These are phyloP conservation scores for Mya arenaria DNA, from an alignment of 1,140 invertebrate genomes.

Conservation along the genomic window DNA sequence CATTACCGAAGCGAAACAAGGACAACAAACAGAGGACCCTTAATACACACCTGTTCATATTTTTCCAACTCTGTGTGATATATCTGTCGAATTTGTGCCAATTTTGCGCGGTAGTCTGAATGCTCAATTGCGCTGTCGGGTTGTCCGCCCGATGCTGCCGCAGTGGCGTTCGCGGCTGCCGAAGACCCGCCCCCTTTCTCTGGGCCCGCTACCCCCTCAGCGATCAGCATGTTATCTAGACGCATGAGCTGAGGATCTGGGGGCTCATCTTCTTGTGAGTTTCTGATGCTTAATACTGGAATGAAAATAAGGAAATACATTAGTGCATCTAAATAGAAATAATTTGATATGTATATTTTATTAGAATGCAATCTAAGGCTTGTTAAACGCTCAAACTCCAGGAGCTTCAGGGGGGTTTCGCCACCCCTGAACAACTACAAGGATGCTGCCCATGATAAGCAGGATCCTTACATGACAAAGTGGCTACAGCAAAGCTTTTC, in stretches of 20 bases:
- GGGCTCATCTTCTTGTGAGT: conserved; percentile 99
- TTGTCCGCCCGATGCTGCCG: conserved; percentile 87
- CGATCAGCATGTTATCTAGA: conserved; percentile 99
- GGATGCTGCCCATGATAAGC: too few species aligned
- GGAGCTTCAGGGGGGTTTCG: too few species aligned
- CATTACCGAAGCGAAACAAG: too few species aligned
- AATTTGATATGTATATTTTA: neutral
- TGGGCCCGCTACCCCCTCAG: conserved; percentile 98
- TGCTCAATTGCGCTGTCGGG: conserved; percentile 96
- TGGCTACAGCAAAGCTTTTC: too few species aligned
- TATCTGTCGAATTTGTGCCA: conserved; percentile 99
- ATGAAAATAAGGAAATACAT: conserved; percentile 66
- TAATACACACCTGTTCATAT: conserved; percentile 95
- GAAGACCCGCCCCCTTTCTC: conserved; percentile 97
- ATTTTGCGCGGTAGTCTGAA: conserved; percentile 98
- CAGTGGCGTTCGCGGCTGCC: conserved; percentile 94
- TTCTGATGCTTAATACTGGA: conserved; percentile 95
- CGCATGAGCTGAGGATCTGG: conserved; percentile 99
- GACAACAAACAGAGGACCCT: too few species aligned
- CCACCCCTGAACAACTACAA: too few species aligned
- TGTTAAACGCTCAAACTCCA: too few species aligned
- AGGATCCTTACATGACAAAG: too few species aligned
- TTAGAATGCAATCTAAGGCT: neutral
- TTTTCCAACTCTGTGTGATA: conserved; percentile 99
- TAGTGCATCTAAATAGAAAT: neutral